phyloP scores from a whole-genome alignment of 92 coral and sea anemone genomes.

The Siderastrea radians region DNA sequence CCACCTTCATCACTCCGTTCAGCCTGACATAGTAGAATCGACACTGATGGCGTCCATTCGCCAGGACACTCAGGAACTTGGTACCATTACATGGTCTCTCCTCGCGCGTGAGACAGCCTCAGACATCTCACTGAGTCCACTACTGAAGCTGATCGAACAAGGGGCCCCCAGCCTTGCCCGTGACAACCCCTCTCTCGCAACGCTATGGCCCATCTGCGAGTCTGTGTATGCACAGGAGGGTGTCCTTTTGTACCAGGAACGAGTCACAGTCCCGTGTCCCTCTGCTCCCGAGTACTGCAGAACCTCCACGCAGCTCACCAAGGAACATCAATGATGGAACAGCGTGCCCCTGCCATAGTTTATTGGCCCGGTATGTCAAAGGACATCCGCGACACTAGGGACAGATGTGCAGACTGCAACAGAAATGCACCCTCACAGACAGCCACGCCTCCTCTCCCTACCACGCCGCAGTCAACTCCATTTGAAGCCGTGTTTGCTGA shows the following conservation, averaged over 20 bases:
- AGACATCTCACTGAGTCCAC: conserved; percentile 12
- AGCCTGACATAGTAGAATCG: not conserved
- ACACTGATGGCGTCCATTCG: too few species aligned
- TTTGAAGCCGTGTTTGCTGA: conserved; percentile 74
- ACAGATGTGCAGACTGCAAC: conserved; percentile 42
- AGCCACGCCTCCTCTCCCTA: conserved; percentile 54
- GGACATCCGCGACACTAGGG: conserved; percentile 37
- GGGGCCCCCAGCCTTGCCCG: not conserved
- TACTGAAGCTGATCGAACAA: conserved; percentile 15
- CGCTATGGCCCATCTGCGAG: conserved; percentile 49
- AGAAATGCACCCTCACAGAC: conserved; percentile 67
- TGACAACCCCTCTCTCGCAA: not conserved
- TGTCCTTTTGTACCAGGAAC: conserved; percentile 61
- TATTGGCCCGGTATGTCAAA: conserved; percentile 59
- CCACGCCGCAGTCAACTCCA: conserved; percentile 60
- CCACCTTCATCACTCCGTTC: too few species aligned
- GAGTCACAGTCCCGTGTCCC: conserved; percentile 63
- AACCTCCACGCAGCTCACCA: conserved; percentile 75
- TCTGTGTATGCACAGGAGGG: conserved; percentile 62
- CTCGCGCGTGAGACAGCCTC: conserved; percentile 31
- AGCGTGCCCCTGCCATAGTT: conserved; percentile 46
- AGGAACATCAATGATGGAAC: conserved; percentile 67
- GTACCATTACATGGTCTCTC: conserved; percentile 38
- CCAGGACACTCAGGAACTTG: not conserved
- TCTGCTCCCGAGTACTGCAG: conserved; percentile 56